phyloP scores from a whole-genome alignment of 2,113 vertebrate species.

The Vidua macroura region DNA sequence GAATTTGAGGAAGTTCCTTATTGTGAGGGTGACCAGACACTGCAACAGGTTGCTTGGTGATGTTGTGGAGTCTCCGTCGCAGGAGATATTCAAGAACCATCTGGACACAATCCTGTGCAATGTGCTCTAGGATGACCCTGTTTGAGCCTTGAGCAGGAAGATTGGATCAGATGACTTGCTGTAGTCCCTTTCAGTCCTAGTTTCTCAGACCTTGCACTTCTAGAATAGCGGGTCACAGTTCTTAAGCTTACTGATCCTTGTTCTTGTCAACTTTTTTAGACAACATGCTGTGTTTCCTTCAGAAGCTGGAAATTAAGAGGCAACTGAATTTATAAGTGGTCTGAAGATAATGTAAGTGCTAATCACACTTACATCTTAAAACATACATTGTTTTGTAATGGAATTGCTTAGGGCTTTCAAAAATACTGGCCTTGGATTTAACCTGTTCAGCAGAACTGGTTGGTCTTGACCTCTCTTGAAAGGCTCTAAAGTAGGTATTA shows the following conservation, averaged over 20 bases:
- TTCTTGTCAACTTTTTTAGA: background rate
- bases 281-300: background rate
- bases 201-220: background rate
- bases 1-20: background rate
- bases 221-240: background rate
- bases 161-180: background rate
- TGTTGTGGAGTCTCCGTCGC: background rate
- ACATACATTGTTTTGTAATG: background rate
- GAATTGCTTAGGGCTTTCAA: background rate
- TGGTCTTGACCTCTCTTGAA: background rate
- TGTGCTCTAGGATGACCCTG: background rate
- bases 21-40: background rate
- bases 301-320: background rate
- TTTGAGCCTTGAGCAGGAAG: background rate
- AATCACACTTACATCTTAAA: background rate
- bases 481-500: background rate
- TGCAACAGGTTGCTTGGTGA: too few species aligned
- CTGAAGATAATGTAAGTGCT: background rate
- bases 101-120: background rate
- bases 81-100: background rate
- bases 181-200: background rate
- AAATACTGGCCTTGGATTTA: background rate
- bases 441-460: background rate
- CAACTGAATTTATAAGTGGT: background rate
- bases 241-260: background rate